Evolutionary conservation across 2,797 vertebrate species (phyloP), one percentile per base, ranked within the genome.

Genomic region (Falco peregrinus): DNA sequence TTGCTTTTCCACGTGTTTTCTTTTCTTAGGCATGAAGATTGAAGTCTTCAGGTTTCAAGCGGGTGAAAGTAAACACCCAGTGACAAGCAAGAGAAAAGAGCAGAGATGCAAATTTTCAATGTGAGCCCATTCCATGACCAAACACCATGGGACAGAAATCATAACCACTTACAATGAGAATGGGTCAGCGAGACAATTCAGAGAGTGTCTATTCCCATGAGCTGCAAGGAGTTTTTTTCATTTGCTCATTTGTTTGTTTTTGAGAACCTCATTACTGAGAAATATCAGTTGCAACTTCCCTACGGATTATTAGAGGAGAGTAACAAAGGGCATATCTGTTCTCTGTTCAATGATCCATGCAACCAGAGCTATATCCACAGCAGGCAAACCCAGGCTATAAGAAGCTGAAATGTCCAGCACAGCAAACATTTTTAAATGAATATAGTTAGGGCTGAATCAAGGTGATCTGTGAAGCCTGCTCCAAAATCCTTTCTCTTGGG

Each of bases 261-360:
- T 84, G 70, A 96, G 93, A 64, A 89, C 45, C 85, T 97, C 47
- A 47, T 97, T 97, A 96, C 8, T 33, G 48, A 75, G 89, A 88
- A 82, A 78, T 73, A 37, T 90, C 97, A 97, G 94, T 90, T 87
- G 47, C 87, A 96, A 87, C 89, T 96, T 97, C 87, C 93, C 75
- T 76, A 92, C 91, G 94, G 94, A 93, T 97, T 96, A 95, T 96
- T 16, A 92, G 26, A 88, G 73, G 96, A 98, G 93, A 97, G 91
- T 90, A 95, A 93, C 21, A 89, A 97, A 98, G 95, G 97, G 60
- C 97, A 89, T 84, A 92, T 96, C 89, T 91, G 84, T 96, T 97
- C 86, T 81, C 78, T 97, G 96, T 56, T 97, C 98, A 98, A 90
- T 96, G 97, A 98, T 97, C 97, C 96, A 7, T 97, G 96, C 84